Base-by-base conservation (phyloP, 2,113 vertebrate genomes). In the Tautogolabrus adspersus region DNA sequence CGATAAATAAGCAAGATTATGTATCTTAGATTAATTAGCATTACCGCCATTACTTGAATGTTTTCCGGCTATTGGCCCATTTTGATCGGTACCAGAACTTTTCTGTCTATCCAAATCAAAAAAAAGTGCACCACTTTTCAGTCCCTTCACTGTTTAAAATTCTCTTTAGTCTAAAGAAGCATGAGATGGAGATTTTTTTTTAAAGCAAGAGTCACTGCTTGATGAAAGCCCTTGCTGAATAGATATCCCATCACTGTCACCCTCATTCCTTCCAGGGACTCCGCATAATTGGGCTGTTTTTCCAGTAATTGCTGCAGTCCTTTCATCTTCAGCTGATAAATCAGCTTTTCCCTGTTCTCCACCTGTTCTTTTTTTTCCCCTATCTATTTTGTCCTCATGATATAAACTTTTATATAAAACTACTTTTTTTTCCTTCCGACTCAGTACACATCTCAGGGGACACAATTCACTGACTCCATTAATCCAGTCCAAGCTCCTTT, bases 211-310 rank as follows among this genome's bases (percentile, higher is more conserved):
- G 19, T 66, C 10, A 56, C 46, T 75, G 47, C 49, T 68, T 34
- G 49, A 64, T 86, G 81, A 67, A 79, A 73, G 61, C 73, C 52
- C 16, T 54, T 60, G 57, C 66, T 49, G 61, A 66, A 68, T 80
- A 70, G 47, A 85, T 80, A 71, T 81, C 15, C 7, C 68, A 79
- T 81, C 72, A 63, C 79, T 79, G 71, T 88, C 82, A 74, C 70
- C 47, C 49, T 65, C 47, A 60, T 68, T 79, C 71, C 86, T 86
- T 55, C 26, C 72, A 80, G 79, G 74, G 66, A 76, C 74, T 79
- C 59, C 61, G 71, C 62, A 77, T 83, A 90, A 88, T 85, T 90
- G 84, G 84, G 68, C 87, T 75, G 75, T 83, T 85, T 83, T 62
- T 81, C 51, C 75, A 75, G 72, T 88, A 87, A 88, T 87, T 87